Conservation (phyloP, 1,140 invertebrate genomes). For the Lordiphosa collinella region DNA sequence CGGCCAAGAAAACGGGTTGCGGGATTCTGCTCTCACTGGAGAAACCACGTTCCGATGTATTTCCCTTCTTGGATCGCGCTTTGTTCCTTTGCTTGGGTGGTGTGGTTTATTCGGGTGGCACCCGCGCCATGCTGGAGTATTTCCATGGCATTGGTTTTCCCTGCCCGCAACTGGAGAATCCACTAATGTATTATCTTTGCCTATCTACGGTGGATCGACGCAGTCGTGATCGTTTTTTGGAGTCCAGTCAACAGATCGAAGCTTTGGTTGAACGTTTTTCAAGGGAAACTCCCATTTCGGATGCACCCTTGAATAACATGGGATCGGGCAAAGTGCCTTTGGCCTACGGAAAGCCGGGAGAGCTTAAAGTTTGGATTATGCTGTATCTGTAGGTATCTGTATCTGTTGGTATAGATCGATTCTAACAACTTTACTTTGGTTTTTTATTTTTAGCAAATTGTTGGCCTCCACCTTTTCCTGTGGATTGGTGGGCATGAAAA, state of each 20-base stretch:
- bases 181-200: slow-evolving; percentile 96
- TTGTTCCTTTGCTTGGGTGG: slow-evolving; percentile 92
- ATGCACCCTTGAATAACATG: slow-evolving; percentile 80
- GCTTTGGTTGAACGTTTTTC: slow-evolving; percentile 95
- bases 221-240: slow-evolving; percentile 90
- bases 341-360: slow-evolving; percentile 86
- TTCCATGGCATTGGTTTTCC: slow-evolving; percentile 95
- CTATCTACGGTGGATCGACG: slow-evolving; percentile 91
- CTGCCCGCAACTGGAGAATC: slow-evolving; percentile 95
- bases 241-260: slow-evolving; percentile 95
- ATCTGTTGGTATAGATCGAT: neutral
- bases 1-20: slow-evolving; percentile 93
- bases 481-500: slow-evolving; percentile 86
- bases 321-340: slow-evolving; percentile 86
- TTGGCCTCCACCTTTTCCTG: slow-evolving; percentile 89
- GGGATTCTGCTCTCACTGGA: slow-evolving; percentile 95
- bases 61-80: slow-evolving; percentile 90
- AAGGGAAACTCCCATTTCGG: slow-evolving; percentile 83
- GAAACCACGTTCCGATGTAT: slow-evolving; percentile 94
- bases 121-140: slow-evolving; percentile 93
- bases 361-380: slow-evolving; percentile 86
- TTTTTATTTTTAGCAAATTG: slow-evolving; percentile 83
- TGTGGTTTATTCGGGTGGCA: slow-evolving; percentile 94
- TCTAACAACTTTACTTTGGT: neutral
- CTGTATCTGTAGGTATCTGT: slow-evolving; percentile 86